Conservation (phyloP, 2,113 vertebrate species). For the Epinephelus lanceolatus region DNA sequence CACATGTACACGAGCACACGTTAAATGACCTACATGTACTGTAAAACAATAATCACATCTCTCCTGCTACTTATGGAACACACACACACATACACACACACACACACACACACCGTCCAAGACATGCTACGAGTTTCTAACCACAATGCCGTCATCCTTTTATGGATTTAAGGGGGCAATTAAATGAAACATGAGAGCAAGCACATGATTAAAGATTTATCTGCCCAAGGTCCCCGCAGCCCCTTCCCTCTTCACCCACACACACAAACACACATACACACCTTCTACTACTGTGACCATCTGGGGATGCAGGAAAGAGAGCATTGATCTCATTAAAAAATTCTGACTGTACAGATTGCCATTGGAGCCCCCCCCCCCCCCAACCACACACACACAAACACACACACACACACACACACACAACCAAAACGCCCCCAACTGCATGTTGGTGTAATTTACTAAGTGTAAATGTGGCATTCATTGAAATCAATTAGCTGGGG, state of each 20-base stretch:
- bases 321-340: conserved; percentile 76
- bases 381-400: conserved; percentile 1
- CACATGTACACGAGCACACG: not conserved
- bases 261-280: conserved; percentile 12
- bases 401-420: conserved; percentile 23
- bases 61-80: not conserved
- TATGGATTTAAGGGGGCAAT: conserved; percentile 72
- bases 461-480: conserved; percentile 68
- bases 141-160: conserved; percentile 42
- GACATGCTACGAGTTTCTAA: conserved; percentile 4
- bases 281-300: conserved; percentile 42
- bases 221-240: conserved; percentile 53
- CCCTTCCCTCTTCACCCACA: conserved; percentile 29
- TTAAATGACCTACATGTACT: conserved; percentile 15
- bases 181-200: conserved; percentile 78
- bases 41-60: conserved; percentile 22
- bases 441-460: conserved; percentile 62
- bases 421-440: not conserved
- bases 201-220: conserved; percentile 80
- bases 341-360: conserved; percentile 56
- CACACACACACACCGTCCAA: not conserved
- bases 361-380: not conserved
- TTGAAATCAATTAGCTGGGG: conserved; percentile 73
- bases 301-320: conserved; percentile 57
- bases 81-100: conserved; percentile 4